Conservation (phyloP, 2,113 vertebrate species). For the Megaceryle torquata region DNA sequence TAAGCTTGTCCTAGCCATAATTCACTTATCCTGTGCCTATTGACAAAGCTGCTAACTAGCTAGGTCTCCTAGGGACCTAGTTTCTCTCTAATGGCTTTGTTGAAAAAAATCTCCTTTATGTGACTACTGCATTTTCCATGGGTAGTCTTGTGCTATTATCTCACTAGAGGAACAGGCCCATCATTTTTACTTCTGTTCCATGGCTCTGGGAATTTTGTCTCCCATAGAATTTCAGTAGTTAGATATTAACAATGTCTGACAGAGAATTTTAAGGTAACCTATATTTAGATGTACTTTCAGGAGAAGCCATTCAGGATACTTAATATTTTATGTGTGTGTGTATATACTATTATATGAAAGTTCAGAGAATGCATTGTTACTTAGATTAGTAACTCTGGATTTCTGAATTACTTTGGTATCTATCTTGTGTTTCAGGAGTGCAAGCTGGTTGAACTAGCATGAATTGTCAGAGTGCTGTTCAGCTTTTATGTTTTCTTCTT, state of each 20-base stretch:
- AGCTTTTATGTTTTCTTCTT: background rate
- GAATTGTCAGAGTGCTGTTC: background rate
- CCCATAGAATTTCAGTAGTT: background rate
- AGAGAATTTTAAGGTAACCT: background rate
- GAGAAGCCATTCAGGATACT: background rate
- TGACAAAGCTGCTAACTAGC: background rate
- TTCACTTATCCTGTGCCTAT: background rate
- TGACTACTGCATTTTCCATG: background rate
- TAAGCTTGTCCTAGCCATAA: background rate
- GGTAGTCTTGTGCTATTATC: background rate
- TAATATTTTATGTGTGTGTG: background rate
- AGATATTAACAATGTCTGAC: background rate
- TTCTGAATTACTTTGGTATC: background rate
- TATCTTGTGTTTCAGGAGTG: background rate
- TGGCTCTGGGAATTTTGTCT: background rate
- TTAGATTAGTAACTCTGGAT: background rate
- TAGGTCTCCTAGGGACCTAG: background rate
- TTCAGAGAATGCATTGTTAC: background rate
- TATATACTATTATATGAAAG: background rate
- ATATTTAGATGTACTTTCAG: background rate
- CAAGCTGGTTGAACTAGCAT: background rate
- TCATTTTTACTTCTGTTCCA: background rate
- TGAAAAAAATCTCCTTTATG: background rate
- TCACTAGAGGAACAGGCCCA: background rate
- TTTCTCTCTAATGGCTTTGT: background rate